A percentile compares a stretch with the other conserved stretches of the same genome.
Conservation (phyloP, 1,140 invertebrate species). For the Aphis craccivora region DNA sequence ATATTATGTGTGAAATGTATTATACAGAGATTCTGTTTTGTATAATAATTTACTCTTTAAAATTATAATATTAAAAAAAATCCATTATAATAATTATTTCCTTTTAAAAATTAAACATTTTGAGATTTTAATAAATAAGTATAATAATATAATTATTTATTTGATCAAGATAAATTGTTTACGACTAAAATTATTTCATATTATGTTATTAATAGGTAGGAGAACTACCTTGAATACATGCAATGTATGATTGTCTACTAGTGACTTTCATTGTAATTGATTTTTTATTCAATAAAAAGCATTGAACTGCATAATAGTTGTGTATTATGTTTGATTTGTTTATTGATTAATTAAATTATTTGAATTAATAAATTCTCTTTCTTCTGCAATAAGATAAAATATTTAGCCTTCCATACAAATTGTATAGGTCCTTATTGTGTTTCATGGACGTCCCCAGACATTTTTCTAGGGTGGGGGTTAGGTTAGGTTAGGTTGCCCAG, state of each 20-base stretch:
- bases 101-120: background rate
- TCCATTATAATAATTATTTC: constrained; percentile 5
- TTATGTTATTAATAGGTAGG: background rate
- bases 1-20: background rate
- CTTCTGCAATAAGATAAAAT: too few relatives aligned
- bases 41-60: background rate
- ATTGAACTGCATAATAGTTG: background rate
- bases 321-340: background rate
- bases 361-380: background rate
- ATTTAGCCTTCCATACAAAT: too few relatives aligned
- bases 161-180: background rate
- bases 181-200: background rate
- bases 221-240: background rate
- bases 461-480: too few relatives aligned
- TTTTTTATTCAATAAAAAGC: background rate
- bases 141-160: background rate
- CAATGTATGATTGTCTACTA: background rate
- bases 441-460: too few relatives aligned
- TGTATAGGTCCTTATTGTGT: too few relatives aligned
- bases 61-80: background rate
- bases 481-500: too few relatives aligned
- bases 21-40: background rate
- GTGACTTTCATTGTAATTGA: background rate
- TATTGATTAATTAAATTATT: background rate
- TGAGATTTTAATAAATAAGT: background rate